Evolutionary conservation across 2,113 vertebrate genomes (phyloP).

Genomic region (Nibea albiflora): DNA sequence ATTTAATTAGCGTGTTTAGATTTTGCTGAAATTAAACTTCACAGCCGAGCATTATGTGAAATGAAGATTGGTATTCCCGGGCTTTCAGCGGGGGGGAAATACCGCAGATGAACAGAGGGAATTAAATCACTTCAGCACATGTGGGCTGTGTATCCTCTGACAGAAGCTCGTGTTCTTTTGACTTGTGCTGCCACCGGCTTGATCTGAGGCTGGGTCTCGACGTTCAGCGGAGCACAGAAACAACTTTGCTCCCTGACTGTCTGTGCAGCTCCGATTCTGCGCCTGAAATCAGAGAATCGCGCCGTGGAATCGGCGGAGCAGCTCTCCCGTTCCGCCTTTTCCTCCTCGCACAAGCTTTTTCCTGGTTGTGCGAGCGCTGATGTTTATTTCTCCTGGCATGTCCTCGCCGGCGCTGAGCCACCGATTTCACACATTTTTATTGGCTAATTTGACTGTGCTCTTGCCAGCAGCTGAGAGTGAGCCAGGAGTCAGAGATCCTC

Average conservation of each 20-base stretch:
- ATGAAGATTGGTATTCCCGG: constrained; percentile 74
- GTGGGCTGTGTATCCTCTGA: constrained; percentile 67
- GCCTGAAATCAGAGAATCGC: constrained; percentile 52
- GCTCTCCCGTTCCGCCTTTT: constrained; percentile 57
- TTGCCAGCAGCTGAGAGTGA: constrained; percentile 80
- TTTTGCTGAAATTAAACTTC: constrained; percentile 84
- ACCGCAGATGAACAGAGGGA: constrained; percentile 58
- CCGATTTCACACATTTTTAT: constrained; percentile 86
- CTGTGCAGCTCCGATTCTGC: constrained; percentile 45
- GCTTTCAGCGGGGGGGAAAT: constrained; percentile 33
- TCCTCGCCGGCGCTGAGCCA: constrained; percentile 75
- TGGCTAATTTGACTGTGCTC: constrained; percentile 85
- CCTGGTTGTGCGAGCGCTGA: constrained; percentile 76
- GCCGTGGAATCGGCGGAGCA: constrained; percentile 58
- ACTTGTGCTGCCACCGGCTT: constrained; percentile 62
- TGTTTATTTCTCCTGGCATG: constrained; percentile 86
- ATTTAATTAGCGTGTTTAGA: constrained; percentile 89
- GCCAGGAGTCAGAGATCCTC: constrained; percentile 73
- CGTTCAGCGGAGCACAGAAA: constrained; percentile 55
- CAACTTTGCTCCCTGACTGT: constrained; percentile 56
- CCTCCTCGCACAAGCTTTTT: constrained; percentile 64
- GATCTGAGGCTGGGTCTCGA: constrained; percentile 52
- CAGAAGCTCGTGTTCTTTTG: constrained; percentile 69
- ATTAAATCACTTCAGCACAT: constrained; percentile 66
- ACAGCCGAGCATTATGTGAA: constrained; percentile 76